phyloP scores from a whole-genome alignment of 2,797 vertebrate species.

The Pangasius krempfi region DNA sequence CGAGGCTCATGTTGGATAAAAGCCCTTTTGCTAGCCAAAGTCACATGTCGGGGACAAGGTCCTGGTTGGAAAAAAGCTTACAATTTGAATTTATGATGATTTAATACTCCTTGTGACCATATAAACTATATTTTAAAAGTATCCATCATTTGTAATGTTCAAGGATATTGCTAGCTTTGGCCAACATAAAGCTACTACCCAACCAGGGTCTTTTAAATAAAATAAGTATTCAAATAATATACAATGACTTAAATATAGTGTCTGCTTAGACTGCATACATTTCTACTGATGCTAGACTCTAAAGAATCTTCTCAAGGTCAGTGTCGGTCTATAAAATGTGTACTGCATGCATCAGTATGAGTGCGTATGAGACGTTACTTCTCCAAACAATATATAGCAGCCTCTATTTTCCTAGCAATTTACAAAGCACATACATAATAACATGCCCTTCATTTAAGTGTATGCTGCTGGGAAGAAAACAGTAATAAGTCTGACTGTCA shows the following conservation, averaged over 20 bases:
- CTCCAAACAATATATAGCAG: conserved; percentile 1
- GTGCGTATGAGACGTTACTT: not conserved
- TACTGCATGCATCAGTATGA: not conserved
- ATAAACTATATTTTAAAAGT: not conserved
- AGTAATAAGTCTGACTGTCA: conserved; percentile 35
- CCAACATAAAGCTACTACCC: not conserved
- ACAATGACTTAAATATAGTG: not conserved
- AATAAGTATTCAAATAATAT: not conserved
- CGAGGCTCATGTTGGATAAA: not conserved
- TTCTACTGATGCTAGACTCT: not conserved
- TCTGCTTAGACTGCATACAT: not conserved
- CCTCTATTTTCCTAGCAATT: conserved; percentile 19
- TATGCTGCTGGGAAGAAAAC: conserved; percentile 34
- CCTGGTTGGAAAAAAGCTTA: not conserved
- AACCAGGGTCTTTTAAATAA: not conserved
- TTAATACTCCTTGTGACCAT: not conserved
- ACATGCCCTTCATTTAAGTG: conserved; percentile 16
- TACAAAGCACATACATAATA: conserved; percentile 4
- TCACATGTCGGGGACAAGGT: not conserved
- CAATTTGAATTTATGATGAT: not conserved
- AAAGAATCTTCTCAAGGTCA: not conserved
- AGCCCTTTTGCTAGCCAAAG: not conserved
- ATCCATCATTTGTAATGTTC: not conserved
- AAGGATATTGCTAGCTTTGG: not conserved
- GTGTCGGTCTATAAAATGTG: not conserved